Conservation (phyloP, 2,113 vertebrate genomes). For the Bettongia penicillata region DNA sequence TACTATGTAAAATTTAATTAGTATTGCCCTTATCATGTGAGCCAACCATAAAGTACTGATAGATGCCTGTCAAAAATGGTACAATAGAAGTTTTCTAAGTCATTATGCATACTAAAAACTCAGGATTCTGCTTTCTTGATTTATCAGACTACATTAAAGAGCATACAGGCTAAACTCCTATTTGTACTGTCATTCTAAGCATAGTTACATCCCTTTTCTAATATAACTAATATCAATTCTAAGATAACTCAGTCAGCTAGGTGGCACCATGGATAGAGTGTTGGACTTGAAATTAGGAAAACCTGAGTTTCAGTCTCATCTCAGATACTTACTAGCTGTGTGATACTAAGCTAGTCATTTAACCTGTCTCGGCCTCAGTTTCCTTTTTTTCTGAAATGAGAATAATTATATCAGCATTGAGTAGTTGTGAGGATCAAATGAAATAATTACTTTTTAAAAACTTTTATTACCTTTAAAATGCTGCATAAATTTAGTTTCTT, state of each 20-base stretch:
- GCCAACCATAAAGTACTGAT: not conserved
- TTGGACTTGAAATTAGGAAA: not conserved
- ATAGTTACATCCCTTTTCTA: not conserved
- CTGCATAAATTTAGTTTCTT: not conserved
- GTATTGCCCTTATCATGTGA: not conserved
- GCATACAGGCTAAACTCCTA: not conserved
- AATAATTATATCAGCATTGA: not conserved
- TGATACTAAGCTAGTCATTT: not conserved
- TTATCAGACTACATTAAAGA: not conserved
- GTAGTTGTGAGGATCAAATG: not conserved
- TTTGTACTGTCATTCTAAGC: not conserved
- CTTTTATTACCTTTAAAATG: not conserved
- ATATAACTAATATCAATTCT: not conserved
- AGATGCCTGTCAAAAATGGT: not conserved
- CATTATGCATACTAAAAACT: not conserved
- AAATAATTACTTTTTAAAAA: not conserved
- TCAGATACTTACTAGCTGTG: not conserved
- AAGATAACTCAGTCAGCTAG: not conserved
- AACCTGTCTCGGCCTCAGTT: not conserved
- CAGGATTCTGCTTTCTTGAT: not conserved
- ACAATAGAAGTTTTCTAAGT: not conserved
- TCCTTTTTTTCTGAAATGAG: not conserved
- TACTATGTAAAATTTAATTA: not conserved
- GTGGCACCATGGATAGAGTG: not conserved
- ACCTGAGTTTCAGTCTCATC: not conserved